Evolutionary conservation across 1,140 invertebrate genomes (phyloP), one percentile per base, ranked within the genome.

Genomic region (Vanessa atalanta): DNA sequence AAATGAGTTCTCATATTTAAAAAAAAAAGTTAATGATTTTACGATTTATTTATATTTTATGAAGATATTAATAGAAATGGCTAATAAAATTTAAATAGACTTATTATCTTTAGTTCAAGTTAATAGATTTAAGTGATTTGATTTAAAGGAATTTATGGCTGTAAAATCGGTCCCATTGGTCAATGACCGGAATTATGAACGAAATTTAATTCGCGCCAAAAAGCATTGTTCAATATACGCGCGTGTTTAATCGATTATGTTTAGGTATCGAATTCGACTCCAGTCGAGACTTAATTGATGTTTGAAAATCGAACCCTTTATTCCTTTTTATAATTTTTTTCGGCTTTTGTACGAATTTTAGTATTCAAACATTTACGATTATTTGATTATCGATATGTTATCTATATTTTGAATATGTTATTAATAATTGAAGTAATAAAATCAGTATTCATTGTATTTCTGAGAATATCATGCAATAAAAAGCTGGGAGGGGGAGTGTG

Each of bases 181-280:
- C 76, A 72, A 65, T 77, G 73, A 76, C 72, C 72, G 26, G 68
- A 61, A 48, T 70, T 70, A 67, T 67, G 47, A 73, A 72, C 75
- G 75, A 76, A 83, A 81, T 80, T 78, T 81, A 84, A 86, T 84
- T 81, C 72, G 73, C 74, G 70, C 61, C 80, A 77, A 86, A 80
- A 80, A 57, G 81, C 80, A 85, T 87, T 89, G 85, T 86, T 84
- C 82, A 76, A 85, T 84, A 75, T 80, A 76, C 61, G 78, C 79
- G 83, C 87, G 86, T 87, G 87, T 86, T 89, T 84, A 90, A 90
- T 90, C 87, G 87, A 91, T 91, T 91, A 85, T 82, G 76, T 85
- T 90, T 87, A 86, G 84, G 88, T 79, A 83, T 88, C 84, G 85
- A 87, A 86, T 91, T 85, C 80, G 68, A 70, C 50, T 69, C 65